Conservation (phyloP, 2,888 invertebrate genomes). For the Limulus polyphemus region DNA sequence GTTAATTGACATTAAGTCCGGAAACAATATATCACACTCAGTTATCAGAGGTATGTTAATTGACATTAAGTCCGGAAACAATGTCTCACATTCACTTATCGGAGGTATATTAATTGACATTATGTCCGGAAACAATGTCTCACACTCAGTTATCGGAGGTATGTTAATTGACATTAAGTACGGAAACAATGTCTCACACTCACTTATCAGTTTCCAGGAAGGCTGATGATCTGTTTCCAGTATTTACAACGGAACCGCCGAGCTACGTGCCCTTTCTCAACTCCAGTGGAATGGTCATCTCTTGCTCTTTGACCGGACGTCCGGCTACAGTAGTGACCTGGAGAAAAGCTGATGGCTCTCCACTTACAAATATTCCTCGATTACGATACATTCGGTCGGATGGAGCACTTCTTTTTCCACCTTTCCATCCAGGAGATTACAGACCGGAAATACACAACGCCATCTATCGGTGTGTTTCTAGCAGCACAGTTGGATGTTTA, state of each 20-base stretch:
- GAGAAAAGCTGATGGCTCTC: constrained; percentile 21
- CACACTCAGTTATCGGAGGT: too few species aligned
- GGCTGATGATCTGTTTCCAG: constrained; percentile 1
- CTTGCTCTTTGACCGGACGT: constrained; percentile 22
- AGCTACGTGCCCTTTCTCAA: constrained; percentile 23
- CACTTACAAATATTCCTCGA: constrained; percentile 5
- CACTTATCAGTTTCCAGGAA: too few species aligned
- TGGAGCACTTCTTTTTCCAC: constrained; percentile 11
- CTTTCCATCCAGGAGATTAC: constrained; percentile 8
- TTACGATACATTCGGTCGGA: constrained; percentile 10
- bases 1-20: too few species aligned
- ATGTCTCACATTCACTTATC: too few species aligned
- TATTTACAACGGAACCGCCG: constrained; percentile 23
- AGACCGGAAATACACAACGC: constrained; percentile 9
- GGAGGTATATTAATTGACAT: too few species aligned
- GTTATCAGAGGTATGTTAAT: too few species aligned
- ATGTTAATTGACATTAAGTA: too few species aligned
- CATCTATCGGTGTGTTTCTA: constrained; percentile 9
- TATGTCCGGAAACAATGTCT: too few species aligned
- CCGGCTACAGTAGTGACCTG: constrained; percentile 20
- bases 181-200: too few species aligned
- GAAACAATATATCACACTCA: too few species aligned
- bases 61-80: too few species aligned
- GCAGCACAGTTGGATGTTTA: constrained; percentile 8
- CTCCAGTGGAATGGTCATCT: constrained; percentile 22